phyloP scores from a whole-genome alignment of 2,797 vertebrate species.

The Craterocephalus amniculus region DNA sequence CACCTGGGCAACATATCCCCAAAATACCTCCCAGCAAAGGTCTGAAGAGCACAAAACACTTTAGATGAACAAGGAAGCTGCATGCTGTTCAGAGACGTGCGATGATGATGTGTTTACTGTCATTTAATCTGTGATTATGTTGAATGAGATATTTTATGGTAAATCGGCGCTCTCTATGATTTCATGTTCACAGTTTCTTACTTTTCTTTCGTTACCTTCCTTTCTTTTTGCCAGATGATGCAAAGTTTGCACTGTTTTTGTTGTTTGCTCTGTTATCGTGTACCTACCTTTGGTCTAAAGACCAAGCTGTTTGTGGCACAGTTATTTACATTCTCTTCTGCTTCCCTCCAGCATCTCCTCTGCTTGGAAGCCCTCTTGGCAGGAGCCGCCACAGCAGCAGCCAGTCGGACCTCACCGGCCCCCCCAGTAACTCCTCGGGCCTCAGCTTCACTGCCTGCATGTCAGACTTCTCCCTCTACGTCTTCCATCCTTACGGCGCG shows the following conservation, averaged over 20 bases:
- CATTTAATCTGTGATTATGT: constrained; percentile 11
- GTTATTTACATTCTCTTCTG: not conserved
- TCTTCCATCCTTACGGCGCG: constrained; percentile 97
- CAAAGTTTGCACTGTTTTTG: not conserved
- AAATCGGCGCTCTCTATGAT: constrained; percentile 4
- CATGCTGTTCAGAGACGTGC: not conserved
- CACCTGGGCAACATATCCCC: constrained; percentile 80
- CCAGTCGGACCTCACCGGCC: constrained; percentile 91
- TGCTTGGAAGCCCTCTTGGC: constrained; percentile 92
- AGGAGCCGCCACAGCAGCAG: constrained; percentile 96
- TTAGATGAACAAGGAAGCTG: not conserved
- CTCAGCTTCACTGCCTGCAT: constrained; percentile 99
- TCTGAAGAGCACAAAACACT: constrained; percentile 51
- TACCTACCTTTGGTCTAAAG: not conserved
- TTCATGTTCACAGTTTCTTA: constrained; percentile 38
- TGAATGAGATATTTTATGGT: constrained; percentile 14
- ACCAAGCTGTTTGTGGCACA: too few relatives aligned
- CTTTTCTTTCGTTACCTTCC: constrained; percentile 33
- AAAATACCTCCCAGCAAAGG: constrained; percentile 89
- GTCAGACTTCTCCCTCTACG: constrained; percentile 98
- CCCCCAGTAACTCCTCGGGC: constrained; percentile 92
- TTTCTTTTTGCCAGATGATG: constrained; percentile 26
- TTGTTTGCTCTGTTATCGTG: not conserved
- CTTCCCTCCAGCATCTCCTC: constrained; percentile 76
- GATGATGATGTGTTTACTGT: not conserved